Percentiles rank a stretch among this genome's conserved stretches.
phyloP scores from a whole-genome alignment of 2,113 vertebrate species.

The Phrynosoma blainvillii region DNA sequence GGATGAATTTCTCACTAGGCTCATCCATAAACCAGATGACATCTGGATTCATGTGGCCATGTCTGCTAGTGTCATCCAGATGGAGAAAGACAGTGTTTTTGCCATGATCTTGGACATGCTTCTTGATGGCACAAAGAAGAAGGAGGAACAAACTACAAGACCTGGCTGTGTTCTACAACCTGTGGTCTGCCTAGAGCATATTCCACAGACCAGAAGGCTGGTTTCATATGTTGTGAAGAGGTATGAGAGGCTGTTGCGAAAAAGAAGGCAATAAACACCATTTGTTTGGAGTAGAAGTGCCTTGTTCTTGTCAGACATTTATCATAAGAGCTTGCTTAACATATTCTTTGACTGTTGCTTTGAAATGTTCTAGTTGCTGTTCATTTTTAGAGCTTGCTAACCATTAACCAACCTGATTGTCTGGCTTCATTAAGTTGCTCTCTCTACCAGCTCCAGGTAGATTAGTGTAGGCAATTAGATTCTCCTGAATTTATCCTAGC shows the following conservation, averaged over 20 bases:
- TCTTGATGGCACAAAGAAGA: neutral
- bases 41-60: too few species aligned
- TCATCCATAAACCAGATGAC: too few species aligned
- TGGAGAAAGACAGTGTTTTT: too few species aligned
- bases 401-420: constrained; percentile 2
- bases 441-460: neutral
- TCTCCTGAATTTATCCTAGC: constrained; percentile 40
- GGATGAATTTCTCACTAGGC: too few species aligned
- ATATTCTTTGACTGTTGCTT: constrained; percentile 30
- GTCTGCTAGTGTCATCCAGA: too few species aligned
- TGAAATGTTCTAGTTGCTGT: neutral
- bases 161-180: neutral
- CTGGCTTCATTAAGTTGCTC: constrained; percentile 18
- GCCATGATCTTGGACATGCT: too few species aligned
- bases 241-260: neutral
- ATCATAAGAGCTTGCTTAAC: constrained; percentile 1
- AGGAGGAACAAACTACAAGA: neutral
- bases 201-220: neutral
- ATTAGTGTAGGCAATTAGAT: neutral
- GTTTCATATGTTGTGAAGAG: neutral
- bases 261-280: neutral
- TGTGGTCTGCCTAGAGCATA: neutral
- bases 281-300: neutral
- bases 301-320: constrained; percentile 17
- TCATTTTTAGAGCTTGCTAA: constrained; percentile 26